Base-by-base conservation (phyloP, 2,797 vertebrate genomes). In the Cynodonichthys magdalenae region DNA sequence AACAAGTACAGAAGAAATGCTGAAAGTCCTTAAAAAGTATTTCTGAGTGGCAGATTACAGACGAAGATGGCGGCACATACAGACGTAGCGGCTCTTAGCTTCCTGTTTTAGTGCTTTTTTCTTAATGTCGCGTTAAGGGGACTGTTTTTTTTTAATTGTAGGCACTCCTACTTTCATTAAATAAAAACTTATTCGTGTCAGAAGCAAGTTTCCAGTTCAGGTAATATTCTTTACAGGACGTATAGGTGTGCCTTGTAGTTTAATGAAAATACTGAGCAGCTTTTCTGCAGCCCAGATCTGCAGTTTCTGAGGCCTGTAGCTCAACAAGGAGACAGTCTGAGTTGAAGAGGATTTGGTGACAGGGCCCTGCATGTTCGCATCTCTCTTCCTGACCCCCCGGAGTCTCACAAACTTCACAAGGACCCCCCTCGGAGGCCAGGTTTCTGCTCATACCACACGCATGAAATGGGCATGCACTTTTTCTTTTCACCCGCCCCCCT, bases 381-480 rank as follows among this genome's bases (percentile, higher is more conserved):
- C 57, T 66, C 67, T 78, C 75, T 56, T 1, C 57, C 71, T 5
- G 49, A 60, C 61, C 84, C 85, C 74, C 79, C 53, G 59, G 76
- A 81, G 87, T 81, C 80, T 73, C 74, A 67, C 75, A 83, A 86
- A 85, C 74, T 66, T 70, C 52, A 34, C 36, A 36, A 61, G 67
- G 74, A 59, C 74, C 81, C 58, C 61, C 39, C 48, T 74, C 54
- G 60, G 73, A 82, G 57, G 68, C 69, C 59, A 52, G 60, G 58
- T 67, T 64, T 54, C 63, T 45, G 52, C 71, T 50, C 48, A 59
- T 64, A 59, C 64, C 15, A 14, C 75, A 71, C 66, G 24, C 77
- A 77, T 71, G 44, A 77, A 59, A 63, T 39, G 24, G 48, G 41
- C 71, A 65, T 44, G 42, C 61, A 70, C 9, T 4, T 11, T 9